A percentile compares a stretch with the other conserved stretches of the same genome.
These are phyloP conservation scores for Mico argentatus DNA, from an alignment of 2,797 vertebrate genomes.

Conservation along the genomic window DNA sequence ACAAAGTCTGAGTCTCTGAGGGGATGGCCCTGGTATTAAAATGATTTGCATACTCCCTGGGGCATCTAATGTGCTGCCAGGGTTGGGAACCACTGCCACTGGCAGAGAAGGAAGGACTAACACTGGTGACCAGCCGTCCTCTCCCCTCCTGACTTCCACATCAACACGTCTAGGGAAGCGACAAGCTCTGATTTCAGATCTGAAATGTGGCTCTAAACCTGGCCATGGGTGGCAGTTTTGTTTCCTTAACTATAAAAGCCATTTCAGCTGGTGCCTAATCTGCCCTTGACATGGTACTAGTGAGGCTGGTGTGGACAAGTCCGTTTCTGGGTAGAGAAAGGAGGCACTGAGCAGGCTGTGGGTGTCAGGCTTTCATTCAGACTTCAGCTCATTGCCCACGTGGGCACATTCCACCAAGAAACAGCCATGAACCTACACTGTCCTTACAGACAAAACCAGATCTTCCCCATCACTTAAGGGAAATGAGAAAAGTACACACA, in stretches of 20 bases:
- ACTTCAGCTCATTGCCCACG: background rate
- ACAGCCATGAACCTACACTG: background rate
- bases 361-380: background rate
- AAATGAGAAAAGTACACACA: background rate
- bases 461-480: no score
- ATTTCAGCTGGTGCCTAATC: background rate
- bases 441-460: background rate
- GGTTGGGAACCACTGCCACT: background rate
- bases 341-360: rapidly evolving
- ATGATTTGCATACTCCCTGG: background rate
- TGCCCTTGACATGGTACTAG: background rate
- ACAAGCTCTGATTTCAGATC: background rate
- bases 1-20: background rate
- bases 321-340: background rate
- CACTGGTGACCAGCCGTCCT: rapidly evolving
- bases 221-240: background rate
- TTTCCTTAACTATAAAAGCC: background rate
- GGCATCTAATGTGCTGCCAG: rapidly evolving
- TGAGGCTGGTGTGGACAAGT: rapidly evolving
- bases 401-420: background rate
- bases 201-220: background rate
- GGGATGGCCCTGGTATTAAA: background rate
- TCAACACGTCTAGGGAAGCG: background rate
- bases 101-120: background rate
- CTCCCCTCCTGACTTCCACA: rapidly evolving